Percentiles rank a stretch among this genome's conserved stretches.
Conservation (phyloP, 1,140 invertebrate genomes). For the Lamellibrachia luymesi region DNA sequence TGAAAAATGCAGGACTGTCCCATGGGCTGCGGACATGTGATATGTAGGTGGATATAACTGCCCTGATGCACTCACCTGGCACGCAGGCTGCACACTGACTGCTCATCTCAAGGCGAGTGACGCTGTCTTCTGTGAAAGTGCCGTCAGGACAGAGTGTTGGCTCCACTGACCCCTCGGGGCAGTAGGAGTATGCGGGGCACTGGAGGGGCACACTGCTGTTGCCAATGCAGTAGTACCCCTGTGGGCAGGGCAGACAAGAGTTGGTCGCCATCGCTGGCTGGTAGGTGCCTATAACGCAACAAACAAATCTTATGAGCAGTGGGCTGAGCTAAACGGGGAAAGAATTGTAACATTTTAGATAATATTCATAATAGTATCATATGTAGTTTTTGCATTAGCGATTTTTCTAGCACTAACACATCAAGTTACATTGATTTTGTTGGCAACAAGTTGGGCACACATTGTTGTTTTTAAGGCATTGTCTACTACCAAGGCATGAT, state of each 20-base stretch:
- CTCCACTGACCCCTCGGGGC: conserved; percentile 39
- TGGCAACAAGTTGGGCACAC: no score
- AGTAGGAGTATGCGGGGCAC: conserved; percentile 46
- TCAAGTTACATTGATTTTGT: no score
- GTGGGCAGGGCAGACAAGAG: conserved; percentile 41
- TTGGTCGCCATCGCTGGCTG: conserved; percentile 36
- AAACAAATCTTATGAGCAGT: neutral
- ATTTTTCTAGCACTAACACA: no score
- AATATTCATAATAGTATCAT: no score
- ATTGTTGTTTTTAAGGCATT: no score
- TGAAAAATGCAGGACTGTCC: neutral
- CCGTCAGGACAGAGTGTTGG: conserved; percentile 46
- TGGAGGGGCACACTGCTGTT: conserved; percentile 43
- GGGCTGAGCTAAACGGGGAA: neutral
- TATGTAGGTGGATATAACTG: no score
- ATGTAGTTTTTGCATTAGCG: no score
- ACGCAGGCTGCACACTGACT: conserved; percentile 41
- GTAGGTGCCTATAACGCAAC: conserved; percentile 38
- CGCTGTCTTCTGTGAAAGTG: conserved; percentile 39
- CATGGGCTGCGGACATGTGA: no score
- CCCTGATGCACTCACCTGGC: neutral
- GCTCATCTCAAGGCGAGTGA: conserved; percentile 33
- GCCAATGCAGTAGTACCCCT: conserved; percentile 39
- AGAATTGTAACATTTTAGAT: no score
- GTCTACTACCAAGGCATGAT: no score